Evolutionary conservation across 1,140 invertebrate species (phyloP), one percentile per base, ranked within the genome.

Genomic region (Plodia interpunctella): DNA sequence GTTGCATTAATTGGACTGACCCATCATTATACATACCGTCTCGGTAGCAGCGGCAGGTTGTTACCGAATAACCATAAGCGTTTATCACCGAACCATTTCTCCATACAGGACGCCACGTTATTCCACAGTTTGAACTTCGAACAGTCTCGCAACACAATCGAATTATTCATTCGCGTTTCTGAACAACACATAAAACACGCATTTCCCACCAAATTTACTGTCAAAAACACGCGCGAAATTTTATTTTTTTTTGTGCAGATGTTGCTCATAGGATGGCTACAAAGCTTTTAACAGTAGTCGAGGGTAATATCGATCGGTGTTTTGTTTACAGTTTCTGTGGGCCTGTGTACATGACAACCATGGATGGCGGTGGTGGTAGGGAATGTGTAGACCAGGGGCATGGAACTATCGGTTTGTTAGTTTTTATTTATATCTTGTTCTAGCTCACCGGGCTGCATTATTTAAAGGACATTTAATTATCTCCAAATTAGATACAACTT

Each of bases 61-160:
- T 94, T 96, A 80, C 95, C 95, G 84, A 96, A 95, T 83, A 96
- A 93, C 95, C 95, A 96, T 79, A 96, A 91, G 91, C 94, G 94
- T 87, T 94, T 94, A 91, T 95, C 95, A 91, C 93, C 94, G 78
- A 96, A 93, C 95, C 95, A 96, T 95, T 94, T 95, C 93, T 96
- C 95, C 95, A 96, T 96, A 90, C 92, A 93, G 85, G 86, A 82
- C 66, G 84, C 79, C 84, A 89, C 83, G 80, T 87, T 87, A 76
- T 83, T 81, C 76, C 78, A 83, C 81, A 83, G 69, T 72, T 83
- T 86, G 74, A 74, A 76, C 32, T 49, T 68, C 63, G 70, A 76
- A 71, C 61, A 67, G 49, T 72, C 65, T 60, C 49, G 64, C 20
- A 55, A 35, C 60, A 68, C 69, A 55, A 66, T 57, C 28, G 56